Evolutionary conservation across 2,113 vertebrate genomes (phyloP).

Genomic region (Nannospalax galili): DNA sequence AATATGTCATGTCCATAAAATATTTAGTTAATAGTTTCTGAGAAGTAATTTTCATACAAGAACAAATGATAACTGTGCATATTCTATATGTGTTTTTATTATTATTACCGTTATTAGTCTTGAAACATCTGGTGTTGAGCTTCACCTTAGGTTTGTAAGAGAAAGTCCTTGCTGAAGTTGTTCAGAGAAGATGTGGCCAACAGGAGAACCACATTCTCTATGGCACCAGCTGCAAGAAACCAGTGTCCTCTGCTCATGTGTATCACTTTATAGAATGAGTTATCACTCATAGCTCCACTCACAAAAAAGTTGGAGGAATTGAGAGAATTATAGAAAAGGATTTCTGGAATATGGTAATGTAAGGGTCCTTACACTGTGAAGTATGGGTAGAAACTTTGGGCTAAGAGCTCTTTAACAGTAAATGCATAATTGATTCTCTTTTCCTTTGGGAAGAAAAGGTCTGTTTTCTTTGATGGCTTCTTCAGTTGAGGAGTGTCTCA

Average conservation of each 20-base stretch:
- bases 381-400: neutral
- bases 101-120: neutral
- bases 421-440: neutral
- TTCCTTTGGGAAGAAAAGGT: neutral
- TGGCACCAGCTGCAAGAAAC: neutral
- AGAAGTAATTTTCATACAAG: neutral
- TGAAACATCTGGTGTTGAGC: neutral
- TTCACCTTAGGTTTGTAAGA: neutral
- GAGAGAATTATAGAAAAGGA: neutral
- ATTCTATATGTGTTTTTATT: neutral
- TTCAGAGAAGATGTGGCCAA: neutral
- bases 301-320: neutral
- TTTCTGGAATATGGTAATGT: neutral
- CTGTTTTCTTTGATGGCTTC: fast-evolving
- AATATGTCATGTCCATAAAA: neutral
- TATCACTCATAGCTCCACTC: neutral
- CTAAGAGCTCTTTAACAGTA: neutral
- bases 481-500: neutral
- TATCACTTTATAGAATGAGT: neutral
- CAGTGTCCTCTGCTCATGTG: neutral
- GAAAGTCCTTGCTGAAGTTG: neutral
- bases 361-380: neutral
- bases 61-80: neutral
- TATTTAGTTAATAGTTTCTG: neutral
- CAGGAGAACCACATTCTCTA: neutral